Evolutionary conservation across 2,888 invertebrate genomes (phyloP), one percentile per base, ranked within the genome.

Genomic region (Drosophila barbarae): DNA sequence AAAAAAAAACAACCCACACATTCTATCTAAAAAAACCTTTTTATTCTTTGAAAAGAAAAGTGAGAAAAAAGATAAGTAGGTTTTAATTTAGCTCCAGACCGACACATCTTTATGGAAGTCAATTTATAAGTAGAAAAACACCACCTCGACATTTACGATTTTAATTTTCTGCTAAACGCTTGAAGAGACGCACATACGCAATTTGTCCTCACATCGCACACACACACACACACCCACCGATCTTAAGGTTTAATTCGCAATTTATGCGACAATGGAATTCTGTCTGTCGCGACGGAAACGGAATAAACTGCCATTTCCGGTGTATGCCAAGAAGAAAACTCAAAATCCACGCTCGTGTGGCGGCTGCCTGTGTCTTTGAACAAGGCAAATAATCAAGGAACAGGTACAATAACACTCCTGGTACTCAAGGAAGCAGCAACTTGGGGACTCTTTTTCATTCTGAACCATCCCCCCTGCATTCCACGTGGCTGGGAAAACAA

Each of bases 261-360:
- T 63, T 65, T 63, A 65, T 65, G 65, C 65, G 61, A 63, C 66
- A 63, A 63, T 51, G 65, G 41, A 36, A 50, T 36, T 36, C 61
- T 47, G 44, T 59, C 46, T 38, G 59, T 59, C 59, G 59, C 61
- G 61, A 44, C 61, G 61, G 61, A 36, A 63, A 63, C 66, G 52
- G 66, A 63, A 51, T 63, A 63, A 65, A 65, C 50, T 42, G 30
- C 36, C 52, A 32, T 65, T 63, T 63, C 66, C 61, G 51, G 65
- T 36, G 42, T 44, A 12, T 42, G 51, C 34, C 66, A 26, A 26
- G 35, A 32, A 42, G 42, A 42, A 49, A 23, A 60, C 32, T 47
- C 38, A 35, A 59, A 64, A 64, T 42, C 49, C 30, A 42, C 35
- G 61, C 64, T n/a, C 39, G 34, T 41, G 64, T 41, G 47, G 28